phyloP scores from a whole-genome alignment of 2,797 vertebrate species.

The Platalea minor region DNA sequence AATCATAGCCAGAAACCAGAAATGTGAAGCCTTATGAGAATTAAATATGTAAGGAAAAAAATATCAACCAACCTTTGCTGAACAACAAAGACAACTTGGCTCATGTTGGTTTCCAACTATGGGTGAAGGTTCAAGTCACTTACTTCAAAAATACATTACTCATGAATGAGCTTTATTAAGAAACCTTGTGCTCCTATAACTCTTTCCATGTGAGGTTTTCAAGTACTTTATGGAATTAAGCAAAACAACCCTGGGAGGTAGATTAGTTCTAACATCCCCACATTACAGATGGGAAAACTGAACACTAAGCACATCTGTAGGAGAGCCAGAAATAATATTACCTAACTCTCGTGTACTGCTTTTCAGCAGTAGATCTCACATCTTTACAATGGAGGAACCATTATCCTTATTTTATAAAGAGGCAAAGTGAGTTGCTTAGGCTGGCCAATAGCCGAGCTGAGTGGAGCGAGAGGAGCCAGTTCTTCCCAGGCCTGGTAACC shows the following conservation, averaged over 20 bases:
- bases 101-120: conserved; percentile 60
- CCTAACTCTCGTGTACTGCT: conserved; percentile 41
- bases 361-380: conserved; percentile 48
- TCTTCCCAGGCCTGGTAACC: conserved; percentile 2
- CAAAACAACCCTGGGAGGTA: conserved; percentile 68
- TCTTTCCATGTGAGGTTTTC: conserved; percentile 70
- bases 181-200: conserved; percentile 65
- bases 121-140: conserved; percentile 69
- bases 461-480: background rate
- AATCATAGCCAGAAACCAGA: conserved; percentile 66
- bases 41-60: conserved; percentile 52
- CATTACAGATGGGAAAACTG: conserved; percentile 67
- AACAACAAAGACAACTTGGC: conserved; percentile 60
- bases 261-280: conserved; percentile 66
- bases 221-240: conserved; percentile 69
- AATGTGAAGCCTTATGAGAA: conserved; percentile 51
- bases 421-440: background rate
- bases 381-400: conserved; percentile 42
- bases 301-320: conserved; percentile 62
- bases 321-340: conserved; percentile 67
- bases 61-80: conserved; percentile 45
- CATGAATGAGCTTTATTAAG: conserved; percentile 69
- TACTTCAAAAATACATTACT: conserved; percentile 70
- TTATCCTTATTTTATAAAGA: conserved; percentile 43
- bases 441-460: background rate